Percentiles rank a stretch among this genome's conserved stretches.
Evolutionary conservation across 2,797 vertebrate species (phyloP).

Genomic region (Danio jaintianensis): DNA sequence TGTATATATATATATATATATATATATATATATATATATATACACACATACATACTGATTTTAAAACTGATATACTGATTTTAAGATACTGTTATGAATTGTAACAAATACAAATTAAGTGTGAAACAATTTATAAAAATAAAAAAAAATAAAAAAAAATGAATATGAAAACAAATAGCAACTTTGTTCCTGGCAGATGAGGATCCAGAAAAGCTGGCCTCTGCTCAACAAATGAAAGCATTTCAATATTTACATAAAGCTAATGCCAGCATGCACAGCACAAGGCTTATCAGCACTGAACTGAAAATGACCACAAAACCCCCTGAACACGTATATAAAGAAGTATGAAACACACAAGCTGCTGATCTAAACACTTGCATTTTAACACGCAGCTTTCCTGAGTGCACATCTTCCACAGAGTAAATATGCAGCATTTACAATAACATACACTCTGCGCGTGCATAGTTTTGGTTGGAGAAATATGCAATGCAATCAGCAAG

Average conservation of each 20-base stretch:
- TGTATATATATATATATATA: no score
- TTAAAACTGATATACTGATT: no score
- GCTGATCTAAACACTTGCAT: slow-evolving; percentile 26
- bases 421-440: slow-evolving; percentile 48
- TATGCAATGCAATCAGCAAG: slow-evolving; percentile 51
- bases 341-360: slow-evolving; percentile 11
- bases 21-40: no score
- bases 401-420: background rate
- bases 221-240: background rate
- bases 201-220: slow-evolving; percentile 2
- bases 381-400: background rate
- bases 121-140: no score
- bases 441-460: slow-evolving; percentile 34
- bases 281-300: slow-evolving; percentile 6
- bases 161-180: background rate
- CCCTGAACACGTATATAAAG: slow-evolving; percentile 8
- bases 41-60: no score
- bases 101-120: no score
- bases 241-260: background rate
- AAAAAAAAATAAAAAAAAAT: background rate
- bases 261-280: background rate
- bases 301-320: background rate
- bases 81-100: no score
- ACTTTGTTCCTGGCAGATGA: background rate
- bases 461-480: slow-evolving; percentile 48